Conservation (phyloP, 2,888 invertebrate species). For the Chydorus sphaericus region DNA sequence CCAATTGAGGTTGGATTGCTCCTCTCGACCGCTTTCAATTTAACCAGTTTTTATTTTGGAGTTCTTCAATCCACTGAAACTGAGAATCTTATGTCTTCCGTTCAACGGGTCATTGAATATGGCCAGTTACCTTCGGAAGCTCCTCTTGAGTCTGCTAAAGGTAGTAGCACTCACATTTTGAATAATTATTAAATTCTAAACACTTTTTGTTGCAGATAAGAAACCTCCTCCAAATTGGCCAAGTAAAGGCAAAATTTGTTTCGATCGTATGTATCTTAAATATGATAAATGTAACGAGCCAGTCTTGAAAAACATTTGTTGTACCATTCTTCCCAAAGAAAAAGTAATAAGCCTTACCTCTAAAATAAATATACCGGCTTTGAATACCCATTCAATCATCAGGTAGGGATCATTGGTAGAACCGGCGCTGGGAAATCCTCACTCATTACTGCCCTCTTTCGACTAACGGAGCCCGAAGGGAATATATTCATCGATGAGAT, state of each 20-base stretch:
- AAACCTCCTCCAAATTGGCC: conserved; percentile 31
- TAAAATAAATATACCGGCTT: not conserved
- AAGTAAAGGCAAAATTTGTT: conserved; percentile 23
- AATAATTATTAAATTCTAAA: no score
- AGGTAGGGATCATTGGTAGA: conserved; percentile 77
- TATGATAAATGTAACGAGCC: conserved; percentile 31
- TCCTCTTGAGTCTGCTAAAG: conserved; percentile 41
- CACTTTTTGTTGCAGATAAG: no score
- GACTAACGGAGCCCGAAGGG: conserved; percentile 57
- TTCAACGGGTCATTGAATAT: conserved; percentile 72
- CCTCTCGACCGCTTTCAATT: conserved; percentile 24
- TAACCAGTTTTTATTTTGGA: conserved; percentile 54
- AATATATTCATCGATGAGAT: conserved; percentile 60
- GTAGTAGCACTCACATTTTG: conserved; percentile 20
- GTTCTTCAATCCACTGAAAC: conserved; percentile 83
- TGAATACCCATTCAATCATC: not conserved
- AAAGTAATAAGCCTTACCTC: no score
- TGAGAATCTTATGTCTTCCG: conserved; percentile 76
- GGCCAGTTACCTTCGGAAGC: conserved; percentile 55
- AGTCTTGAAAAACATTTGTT: conserved; percentile 31
- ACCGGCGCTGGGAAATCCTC: conserved; percentile 91
- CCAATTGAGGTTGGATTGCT: conserved; percentile 25
- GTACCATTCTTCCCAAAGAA: conserved; percentile 17
- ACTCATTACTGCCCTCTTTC: conserved; percentile 60
- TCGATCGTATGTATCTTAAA: conserved; percentile 24